Base-by-base conservation (phyloP, 2,888 invertebrate species). In the Polia nebulosa region DNA sequence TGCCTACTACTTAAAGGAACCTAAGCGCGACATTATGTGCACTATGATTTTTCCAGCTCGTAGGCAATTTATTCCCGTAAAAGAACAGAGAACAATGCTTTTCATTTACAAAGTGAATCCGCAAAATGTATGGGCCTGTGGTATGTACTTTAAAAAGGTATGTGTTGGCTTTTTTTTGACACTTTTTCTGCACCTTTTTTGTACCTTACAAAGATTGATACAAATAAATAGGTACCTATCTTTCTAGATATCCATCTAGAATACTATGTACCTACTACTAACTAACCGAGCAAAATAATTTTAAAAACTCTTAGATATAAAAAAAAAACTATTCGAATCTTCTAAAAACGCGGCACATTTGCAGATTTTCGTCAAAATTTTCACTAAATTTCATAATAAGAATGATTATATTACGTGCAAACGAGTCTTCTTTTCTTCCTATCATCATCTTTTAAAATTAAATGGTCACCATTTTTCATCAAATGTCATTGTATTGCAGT, bases 401-500 rank as follows among this genome's bases (percentile, higher is more conserved):
- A 39, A 32, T 36, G 13, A 29, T 51, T 61, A 72, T 20, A 60
- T 34, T 13, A 49, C 3, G 17, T 47, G 45, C 6, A 17, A 59
- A 68, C 2, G 15, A 5, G 6, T 32, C 44, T 55, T 0, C n/a
- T 27, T 39, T 41, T 27, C 4, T 8, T 0, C 2, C 3, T 29
- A 9, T 41, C 22, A 29, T 22, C 29, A 49, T 56, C 8, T 56
- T 51, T 75, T 32, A 41, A 27, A 52, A 47, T 61, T 25, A 53
- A 62, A 56, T 34, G 9, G 44, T 53, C 36, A 53, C 32, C 11
- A 1, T 44, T 44, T 70, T 25, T 53, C 34, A 61, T 58, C 6
- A 44, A 44, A 58, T 52, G 27, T 51, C 63, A 52, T 39, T 66
- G 27, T 34, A 27, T 60, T 27, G 25, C 6, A 17, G 44, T 61